Base-by-base conservation (phyloP, 2,797 vertebrate genomes). In the Sciurus vulgaris region DNA sequence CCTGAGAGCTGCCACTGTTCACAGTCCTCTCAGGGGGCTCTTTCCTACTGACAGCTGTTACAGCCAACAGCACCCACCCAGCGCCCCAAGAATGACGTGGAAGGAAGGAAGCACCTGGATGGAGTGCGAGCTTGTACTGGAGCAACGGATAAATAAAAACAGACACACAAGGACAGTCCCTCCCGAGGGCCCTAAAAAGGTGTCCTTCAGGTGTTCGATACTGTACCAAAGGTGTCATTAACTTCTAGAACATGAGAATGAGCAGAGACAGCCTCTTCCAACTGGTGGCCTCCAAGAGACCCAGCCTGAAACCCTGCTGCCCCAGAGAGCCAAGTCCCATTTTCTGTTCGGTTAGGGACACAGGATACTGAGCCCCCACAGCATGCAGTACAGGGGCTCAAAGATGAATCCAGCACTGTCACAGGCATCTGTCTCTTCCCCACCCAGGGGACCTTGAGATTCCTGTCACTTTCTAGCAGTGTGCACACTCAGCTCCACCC, bases 81-180 rank as follows among this genome's bases (percentile, higher is more conserved):
- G 87, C 54, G 44, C 90, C 89, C 35, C 49, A 56, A 87, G 65
- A 79, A 82, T 89, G 49, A 77, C 35, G 93, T 86, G 44, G 83
- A 89, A 95, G 28, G 70, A 91, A 96, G 38, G 67, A 90, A 96
- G 73, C 26, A 70, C 74, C 56, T 86, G 88, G 59, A 3, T 49
- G 18, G 78, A 51, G 76, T 24, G 33, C 59, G 56, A 35, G n/a
- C 15, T n/a, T 22, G 4, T 35, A 7, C 24, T 7, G 8, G 7
- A 63, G 28, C 61, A 72, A 28, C 94, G 65, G 83, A 2, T 30
- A 65, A n/a, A n/a, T 7, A 67, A n/a, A 7, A 3, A 18, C 14
- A 22, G 4, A 56, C 18, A 56, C 22, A 56, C 24, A 47, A 69
- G 14, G 61, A 93, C 6, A 54, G 59, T 17, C 11, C 49, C 15